These are phyloP conservation scores for Tautogolabrus adspersus DNA, from an alignment of 2,113 vertebrate genomes.

Conservation along the genomic window DNA sequence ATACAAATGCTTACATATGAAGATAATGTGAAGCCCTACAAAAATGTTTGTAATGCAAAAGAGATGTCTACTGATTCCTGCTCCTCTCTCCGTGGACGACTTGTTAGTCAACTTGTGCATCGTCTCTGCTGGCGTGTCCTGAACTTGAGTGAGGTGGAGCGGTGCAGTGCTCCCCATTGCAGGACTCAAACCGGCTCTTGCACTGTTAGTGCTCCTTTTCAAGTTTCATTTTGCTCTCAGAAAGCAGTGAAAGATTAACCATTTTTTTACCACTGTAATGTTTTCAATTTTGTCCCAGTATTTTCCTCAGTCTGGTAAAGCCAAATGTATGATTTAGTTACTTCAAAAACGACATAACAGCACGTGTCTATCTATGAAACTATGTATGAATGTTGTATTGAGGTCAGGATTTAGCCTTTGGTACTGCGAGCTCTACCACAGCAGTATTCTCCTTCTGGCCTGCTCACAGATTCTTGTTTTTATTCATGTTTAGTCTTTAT, in stretches of 20 bases:
- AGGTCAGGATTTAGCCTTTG: slow-evolving; percentile 49
- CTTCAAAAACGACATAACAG: slow-evolving; percentile 25
- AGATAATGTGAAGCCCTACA: slow-evolving; percentile 87
- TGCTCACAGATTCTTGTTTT: slow-evolving; percentile 10
- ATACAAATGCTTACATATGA: slow-evolving; percentile 79
- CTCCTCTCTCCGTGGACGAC: slow-evolving; percentile 62
- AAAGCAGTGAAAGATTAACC: slow-evolving; percentile 51
- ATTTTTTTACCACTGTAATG: slow-evolving; percentile 60
- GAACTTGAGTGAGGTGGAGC: slow-evolving; percentile 56
- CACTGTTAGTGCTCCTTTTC: slow-evolving; percentile 47
- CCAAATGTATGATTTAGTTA: slow-evolving; percentile 60
- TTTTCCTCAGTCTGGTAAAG: slow-evolving; percentile 43
- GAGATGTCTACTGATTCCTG: slow-evolving; percentile 85
- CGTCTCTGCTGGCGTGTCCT: slow-evolving; percentile 56
- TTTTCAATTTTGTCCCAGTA: slow-evolving; percentile 48
- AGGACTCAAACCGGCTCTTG: slow-evolving; percentile 49
- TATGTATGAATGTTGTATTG: slow-evolving; percentile 56
- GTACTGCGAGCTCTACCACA: slow-evolving; percentile 54
- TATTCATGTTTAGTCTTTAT: slow-evolving; percentile 17
- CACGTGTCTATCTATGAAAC: slow-evolving; percentile 48
- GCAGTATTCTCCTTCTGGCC: slow-evolving; percentile 66
- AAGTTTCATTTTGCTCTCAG: slow-evolving; percentile 59
- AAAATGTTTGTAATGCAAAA: slow-evolving; percentile 79
- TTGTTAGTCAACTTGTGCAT: slow-evolving; percentile 55
- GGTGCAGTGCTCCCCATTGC: slow-evolving; percentile 27